Percentiles rank a stretch among this genome's conserved stretches.
Conservation (phyloP, 2,113 vertebrate genomes). For the Calyptomena viridis region DNA sequence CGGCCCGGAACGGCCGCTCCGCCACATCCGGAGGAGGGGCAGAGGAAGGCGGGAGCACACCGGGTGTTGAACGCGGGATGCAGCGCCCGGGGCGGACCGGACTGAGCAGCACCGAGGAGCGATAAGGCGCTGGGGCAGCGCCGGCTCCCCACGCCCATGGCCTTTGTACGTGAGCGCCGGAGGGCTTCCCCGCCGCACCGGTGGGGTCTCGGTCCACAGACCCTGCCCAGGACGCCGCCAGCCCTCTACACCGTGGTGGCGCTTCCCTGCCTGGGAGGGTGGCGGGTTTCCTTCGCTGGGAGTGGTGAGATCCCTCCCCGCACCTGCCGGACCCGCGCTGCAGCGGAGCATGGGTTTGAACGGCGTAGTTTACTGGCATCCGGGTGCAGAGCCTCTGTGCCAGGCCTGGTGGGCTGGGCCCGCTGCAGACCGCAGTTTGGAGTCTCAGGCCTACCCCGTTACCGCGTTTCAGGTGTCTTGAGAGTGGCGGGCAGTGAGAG, state of each 20-base stretch:
- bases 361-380: neutral
- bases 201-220: fast-evolving
- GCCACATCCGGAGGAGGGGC: constrained; percentile 43
- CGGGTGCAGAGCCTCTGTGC: too few species aligned
- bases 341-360: neutral
- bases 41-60: neutral
- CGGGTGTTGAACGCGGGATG: fast-evolving
- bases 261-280: fast-evolving
- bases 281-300: too few species aligned
- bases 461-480: too few species aligned
- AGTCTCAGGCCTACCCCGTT: fast-evolving
- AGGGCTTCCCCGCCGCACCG: too few species aligned
- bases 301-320: too few species aligned
- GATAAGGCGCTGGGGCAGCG: fast-evolving
- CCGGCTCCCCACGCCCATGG: too few species aligned
- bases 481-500: neutral
- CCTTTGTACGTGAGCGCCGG: neutral
- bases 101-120: neutral
- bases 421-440: fast-evolving
- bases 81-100: fast-evolving
- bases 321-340: too few species aligned
- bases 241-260: neutral
- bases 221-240: fast-evolving
- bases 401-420: too few species aligned
- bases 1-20: constrained; percentile 37